These are phyloP conservation scores for Camptogramma bilineatum DNA, from an alignment of 2,888 invertebrate genomes.

Conservation along the genomic window DNA sequence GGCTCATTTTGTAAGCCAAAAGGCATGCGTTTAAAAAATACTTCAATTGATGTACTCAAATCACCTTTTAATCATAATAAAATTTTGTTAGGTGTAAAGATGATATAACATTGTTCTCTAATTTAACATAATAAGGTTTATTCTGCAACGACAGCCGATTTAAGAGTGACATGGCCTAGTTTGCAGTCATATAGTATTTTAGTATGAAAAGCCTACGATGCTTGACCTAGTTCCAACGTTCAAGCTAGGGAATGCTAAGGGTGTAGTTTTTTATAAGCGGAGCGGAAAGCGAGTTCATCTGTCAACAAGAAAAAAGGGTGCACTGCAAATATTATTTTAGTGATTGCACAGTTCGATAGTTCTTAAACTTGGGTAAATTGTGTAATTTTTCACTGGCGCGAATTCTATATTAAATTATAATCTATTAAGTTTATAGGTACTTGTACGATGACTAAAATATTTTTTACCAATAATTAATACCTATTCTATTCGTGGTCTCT, in stretches of 20 bases:
- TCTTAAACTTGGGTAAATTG: too few relatives aligned
- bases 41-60: neutral
- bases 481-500: too few relatives aligned
- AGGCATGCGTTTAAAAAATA: neutral
- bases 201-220: constrained; percentile 33
- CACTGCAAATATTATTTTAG: neutral
- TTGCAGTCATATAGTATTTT: constrained; percentile 29
- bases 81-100: neutral
- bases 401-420: too few relatives aligned
- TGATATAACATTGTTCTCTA: neutral
- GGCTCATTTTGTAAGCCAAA: neutral
- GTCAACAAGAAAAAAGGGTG: neutral
- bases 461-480: too few relatives aligned
- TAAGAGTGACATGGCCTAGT: constrained; percentile 4
- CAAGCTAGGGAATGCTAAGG: constrained; percentile 25
- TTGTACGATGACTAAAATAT: too few relatives aligned
- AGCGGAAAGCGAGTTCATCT: constrained; percentile 11
- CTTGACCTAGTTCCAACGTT: constrained; percentile 30
- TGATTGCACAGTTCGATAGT: neutral
- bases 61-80: neutral
- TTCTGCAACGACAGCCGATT: constrained; percentile 2
- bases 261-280: neutral
- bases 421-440: too few relatives aligned
- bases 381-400: too few relatives aligned
- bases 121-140: neutral